phyloP scores from a whole-genome alignment of 1,140 invertebrate genomes.

The Octopus sinensis region DNA sequence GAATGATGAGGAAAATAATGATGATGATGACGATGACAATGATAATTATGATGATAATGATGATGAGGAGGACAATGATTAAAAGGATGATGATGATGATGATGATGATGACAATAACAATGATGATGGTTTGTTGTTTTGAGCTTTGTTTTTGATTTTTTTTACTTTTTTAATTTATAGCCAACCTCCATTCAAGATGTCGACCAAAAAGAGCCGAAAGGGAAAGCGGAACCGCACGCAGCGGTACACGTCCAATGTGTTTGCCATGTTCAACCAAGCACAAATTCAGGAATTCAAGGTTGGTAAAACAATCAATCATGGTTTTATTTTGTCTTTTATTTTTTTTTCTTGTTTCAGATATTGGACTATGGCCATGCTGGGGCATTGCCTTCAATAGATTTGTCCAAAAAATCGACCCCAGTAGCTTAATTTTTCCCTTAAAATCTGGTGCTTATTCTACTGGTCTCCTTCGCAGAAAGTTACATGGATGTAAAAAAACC shows the following conservation, averaged over 20 bases:
- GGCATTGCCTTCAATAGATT: too few relatives aligned
- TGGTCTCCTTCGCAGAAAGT: not conserved
- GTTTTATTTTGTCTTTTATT: not conserved
- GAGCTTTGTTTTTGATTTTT: not conserved
- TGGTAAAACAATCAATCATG: not conserved
- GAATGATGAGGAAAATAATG: too few relatives aligned
- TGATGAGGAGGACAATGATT: not conserved
- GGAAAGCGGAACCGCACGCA: conserved; percentile 71
- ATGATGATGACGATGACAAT: not conserved
- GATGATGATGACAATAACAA: conserved; percentile 15
- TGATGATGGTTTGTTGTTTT: not conserved
- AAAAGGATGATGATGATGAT: not conserved
- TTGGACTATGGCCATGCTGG: too few relatives aligned
- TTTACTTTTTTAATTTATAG: not conserved
- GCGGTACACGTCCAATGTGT: conserved; percentile 91
- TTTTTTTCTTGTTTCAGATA: not conserved
- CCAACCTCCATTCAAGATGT: conserved; percentile 65
- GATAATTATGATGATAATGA: not conserved
- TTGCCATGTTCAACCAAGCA: conserved; percentile 98
- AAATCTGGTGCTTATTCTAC: not conserved
- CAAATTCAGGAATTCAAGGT: conserved; percentile 98
- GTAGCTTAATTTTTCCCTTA: too few relatives aligned
- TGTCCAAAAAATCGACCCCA: too few relatives aligned
- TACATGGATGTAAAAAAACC: too few relatives aligned
- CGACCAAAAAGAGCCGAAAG: conserved; percentile 69